Evolutionary conservation across 1,140 invertebrate species (phyloP).

Genomic region (Subanguina moxae): DNA sequence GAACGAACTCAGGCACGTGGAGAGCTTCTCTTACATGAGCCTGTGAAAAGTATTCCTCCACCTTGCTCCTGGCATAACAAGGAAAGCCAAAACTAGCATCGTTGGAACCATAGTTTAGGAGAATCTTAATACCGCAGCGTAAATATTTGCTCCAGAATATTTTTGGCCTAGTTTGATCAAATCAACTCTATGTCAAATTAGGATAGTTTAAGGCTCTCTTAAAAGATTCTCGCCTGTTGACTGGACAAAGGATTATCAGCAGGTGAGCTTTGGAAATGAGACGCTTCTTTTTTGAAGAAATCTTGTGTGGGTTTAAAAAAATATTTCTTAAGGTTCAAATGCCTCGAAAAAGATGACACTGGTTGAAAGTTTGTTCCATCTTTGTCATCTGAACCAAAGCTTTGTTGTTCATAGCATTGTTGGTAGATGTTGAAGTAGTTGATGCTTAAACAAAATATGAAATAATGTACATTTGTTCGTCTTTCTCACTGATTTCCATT

Average conservation of each 20-base stretch:
- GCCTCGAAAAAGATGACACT: too few species aligned
- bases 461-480: not conserved
- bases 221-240: too few species aligned
- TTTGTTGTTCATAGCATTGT: slow-evolving; percentile 1
- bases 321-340: too few species aligned
- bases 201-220: too few species aligned
- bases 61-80: not conserved
- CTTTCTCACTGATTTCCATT: not conserved
- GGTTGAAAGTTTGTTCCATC: too few species aligned
- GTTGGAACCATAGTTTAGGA: not conserved
- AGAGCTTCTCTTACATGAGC: slow-evolving; percentile 1
- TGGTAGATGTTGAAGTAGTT: not conserved
- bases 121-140: not conserved
- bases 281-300: too few species aligned
- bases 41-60: not conserved
- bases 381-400: not conserved
- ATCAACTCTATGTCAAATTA: too few species aligned
- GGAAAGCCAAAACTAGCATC: not conserved
- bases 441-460: not conserved
- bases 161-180: too few species aligned
- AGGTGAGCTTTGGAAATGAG: too few species aligned
- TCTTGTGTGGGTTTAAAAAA: too few species aligned
- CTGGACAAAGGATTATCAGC: too few species aligned
- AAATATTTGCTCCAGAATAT: too few species aligned
- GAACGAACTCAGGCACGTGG: not conserved